phyloP scores from a whole-genome alignment of 2,797 vertebrate species.

The Leucoraja ocellata region DNA sequence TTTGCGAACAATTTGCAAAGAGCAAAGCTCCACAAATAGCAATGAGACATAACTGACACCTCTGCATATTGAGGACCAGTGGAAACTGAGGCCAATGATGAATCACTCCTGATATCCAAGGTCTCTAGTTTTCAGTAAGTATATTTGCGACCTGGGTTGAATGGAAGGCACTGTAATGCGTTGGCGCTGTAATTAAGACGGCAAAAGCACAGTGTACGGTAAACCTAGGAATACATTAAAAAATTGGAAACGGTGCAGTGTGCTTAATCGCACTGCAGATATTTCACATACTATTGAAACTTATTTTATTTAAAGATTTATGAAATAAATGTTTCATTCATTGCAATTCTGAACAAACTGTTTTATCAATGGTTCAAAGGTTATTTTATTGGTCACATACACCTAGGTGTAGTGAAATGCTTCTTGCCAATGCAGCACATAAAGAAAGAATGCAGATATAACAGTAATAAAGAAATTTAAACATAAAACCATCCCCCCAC shows the following conservation, averaged over 20 bases:
- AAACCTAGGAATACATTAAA: background rate
- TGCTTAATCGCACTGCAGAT: background rate
- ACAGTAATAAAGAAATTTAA: too few species aligned
- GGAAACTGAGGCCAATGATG: too few species aligned
- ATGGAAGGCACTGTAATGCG: background rate
- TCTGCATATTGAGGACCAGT: too few species aligned
- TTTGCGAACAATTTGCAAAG: background rate
- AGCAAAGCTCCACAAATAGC: background rate
- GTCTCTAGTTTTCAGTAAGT: background rate
- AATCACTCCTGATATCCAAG: background rate
- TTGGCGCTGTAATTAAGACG: too few species aligned
- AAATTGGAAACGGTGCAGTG: background rate
- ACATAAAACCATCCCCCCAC: too few species aligned
- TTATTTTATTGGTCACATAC: too few species aligned
- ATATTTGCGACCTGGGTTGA: background rate
- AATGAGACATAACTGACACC: background rate
- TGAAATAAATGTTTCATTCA: background rate
- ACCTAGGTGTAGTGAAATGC: too few species aligned
- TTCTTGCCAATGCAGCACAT: too few species aligned
- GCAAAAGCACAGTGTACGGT: too few species aligned
- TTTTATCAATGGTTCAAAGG: background rate
- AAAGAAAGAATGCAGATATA: too few species aligned
- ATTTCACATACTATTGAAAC: background rate
- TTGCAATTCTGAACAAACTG: slow-evolving; percentile 4
- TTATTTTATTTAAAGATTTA: background rate